Base-by-base conservation (phyloP, 1,140 invertebrate species). In the Drosophila triauraria region DNA sequence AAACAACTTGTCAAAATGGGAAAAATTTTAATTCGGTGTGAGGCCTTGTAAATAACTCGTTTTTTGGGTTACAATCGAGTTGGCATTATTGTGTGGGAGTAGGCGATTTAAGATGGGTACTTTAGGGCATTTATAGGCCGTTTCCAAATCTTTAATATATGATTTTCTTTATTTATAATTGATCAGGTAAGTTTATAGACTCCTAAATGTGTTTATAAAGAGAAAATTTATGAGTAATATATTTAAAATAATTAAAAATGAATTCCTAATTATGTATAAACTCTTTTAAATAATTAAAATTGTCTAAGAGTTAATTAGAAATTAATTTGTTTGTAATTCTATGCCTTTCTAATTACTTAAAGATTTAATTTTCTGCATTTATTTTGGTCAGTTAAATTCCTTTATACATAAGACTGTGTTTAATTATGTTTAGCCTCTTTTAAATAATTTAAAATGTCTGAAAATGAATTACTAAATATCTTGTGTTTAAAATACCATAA, bases 1-100 rank as follows among this genome's bases (percentile, higher is more conserved):
- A 59, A 57, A 72, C 44, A 59, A 72, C 44, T 71, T 72, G 38
- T 72, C 69, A 71, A 72, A 72, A 59, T 50, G 20, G 15, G 30
- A 42, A 71, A 42, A 56, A n/a, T 40, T 40, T 27, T 17, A 59
- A 59, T 35, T 30, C 3, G 2, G 40, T 38, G 35, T 60, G 25
- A 43, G 32, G 23, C 59, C 15, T 43, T 58, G 48, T 42, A 70
- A 42, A 42, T 58, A 70, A 35, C 23, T 44, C 30, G 15, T 20
- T 32, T 67, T 44, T 46, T 8, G 51, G 46, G 40, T 44, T 47
- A 42, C 27, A 42, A 70, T 70, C 43, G n/a, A 38, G 30, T 30
- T 51, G 17, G 10, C 20, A 42, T 53, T 42, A 32, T 32, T 15
- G 23, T 2, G 27, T 17, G 20, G 13, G 2, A 9, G 8, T 30